Percentiles rank a stretch among this genome's conserved stretches.
Evolutionary conservation across 2,113 vertebrate genomes (phyloP).

Genomic region (Zingel zingel): DNA sequence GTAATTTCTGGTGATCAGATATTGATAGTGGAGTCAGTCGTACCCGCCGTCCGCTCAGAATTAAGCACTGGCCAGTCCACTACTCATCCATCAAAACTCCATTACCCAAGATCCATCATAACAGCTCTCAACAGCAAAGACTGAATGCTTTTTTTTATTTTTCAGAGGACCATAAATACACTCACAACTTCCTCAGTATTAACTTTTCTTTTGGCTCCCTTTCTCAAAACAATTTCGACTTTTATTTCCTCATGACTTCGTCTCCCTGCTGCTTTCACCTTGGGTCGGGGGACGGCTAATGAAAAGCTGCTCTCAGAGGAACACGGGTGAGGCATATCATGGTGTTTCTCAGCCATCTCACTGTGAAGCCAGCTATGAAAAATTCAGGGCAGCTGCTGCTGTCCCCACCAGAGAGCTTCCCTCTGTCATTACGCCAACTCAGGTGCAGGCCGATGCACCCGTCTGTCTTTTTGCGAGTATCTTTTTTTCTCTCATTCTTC

Average conservation of each 20-base stretch:
- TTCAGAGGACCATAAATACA: constrained; percentile 68
- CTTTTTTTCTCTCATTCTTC: constrained; percentile 11
- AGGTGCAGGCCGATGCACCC: constrained; percentile 41
- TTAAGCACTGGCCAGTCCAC: constrained; percentile 43
- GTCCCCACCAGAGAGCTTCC: constrained; percentile 62
- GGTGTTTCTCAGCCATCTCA: constrained; percentile 64
- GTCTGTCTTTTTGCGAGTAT: constrained; percentile 24
- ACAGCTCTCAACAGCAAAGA: constrained; percentile 56
- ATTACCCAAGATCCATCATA: constrained; percentile 80
- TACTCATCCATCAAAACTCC: constrained; percentile 80
- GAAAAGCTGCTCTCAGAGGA: constrained; percentile 74
- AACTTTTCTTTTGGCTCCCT: constrained; percentile 63
- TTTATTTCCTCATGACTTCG: constrained; percentile 67
- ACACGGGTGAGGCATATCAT: constrained; percentile 70
- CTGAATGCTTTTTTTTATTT: constrained; percentile 44
- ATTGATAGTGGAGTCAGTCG: constrained; percentile 44
- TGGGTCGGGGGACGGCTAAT: constrained; percentile 69
- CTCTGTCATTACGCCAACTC: constrained; percentile 57
- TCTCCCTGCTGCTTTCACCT: constrained; percentile 56
- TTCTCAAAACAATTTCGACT: constrained; percentile 73
- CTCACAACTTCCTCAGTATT: constrained; percentile 57
- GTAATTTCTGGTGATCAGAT: constrained; percentile 56
- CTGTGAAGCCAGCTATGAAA: constrained; percentile 68
- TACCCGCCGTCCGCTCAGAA: constrained; percentile 44
- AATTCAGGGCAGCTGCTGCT: constrained; percentile 70